Evolutionary conservation across 2,113 vertebrate species (phyloP).

Genomic region (Mungos mungo): DNA sequence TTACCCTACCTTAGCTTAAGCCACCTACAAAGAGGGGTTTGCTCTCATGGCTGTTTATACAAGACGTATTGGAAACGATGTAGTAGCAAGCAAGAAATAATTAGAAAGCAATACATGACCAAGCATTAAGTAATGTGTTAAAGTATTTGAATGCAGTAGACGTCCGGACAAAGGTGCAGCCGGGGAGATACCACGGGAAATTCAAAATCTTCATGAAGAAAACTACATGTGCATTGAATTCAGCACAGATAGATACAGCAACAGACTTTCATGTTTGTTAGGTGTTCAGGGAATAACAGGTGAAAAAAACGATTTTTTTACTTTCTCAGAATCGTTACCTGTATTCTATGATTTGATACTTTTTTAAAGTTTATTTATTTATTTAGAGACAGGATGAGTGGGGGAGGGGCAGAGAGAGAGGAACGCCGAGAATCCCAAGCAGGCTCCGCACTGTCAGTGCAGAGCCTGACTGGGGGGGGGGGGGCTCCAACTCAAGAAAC

Average conservation of each 20-base stretch:
- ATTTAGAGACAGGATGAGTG: no score
- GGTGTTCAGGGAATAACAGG: not conserved
- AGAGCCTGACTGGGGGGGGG: no score
- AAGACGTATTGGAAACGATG: no score
- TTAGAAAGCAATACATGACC: not conserved
- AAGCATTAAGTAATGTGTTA: not conserved
- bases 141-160: not conserved
- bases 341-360: not conserved
- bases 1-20: not conserved
- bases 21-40: not conserved
- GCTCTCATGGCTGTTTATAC: not conserved
- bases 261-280: not conserved
- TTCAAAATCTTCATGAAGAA: not conserved
- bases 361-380: no score
- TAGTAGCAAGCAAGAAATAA: not conserved
- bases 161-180: not conserved
- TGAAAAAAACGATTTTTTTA: not conserved
- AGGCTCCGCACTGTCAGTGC: no score
- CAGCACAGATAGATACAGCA: rapidly evolving
- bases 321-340: not conserved
- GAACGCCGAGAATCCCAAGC: no score
- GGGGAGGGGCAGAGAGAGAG: no score
- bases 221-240: not conserved
- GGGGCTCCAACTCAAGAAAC: no score
- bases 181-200: rapidly evolving